Percentiles rank a stretch among this genome's conserved stretches.
These are phyloP conservation scores for Isotomurus palustris DNA, from an alignment of 2,888 invertebrate species.

Conservation along the genomic window DNA sequence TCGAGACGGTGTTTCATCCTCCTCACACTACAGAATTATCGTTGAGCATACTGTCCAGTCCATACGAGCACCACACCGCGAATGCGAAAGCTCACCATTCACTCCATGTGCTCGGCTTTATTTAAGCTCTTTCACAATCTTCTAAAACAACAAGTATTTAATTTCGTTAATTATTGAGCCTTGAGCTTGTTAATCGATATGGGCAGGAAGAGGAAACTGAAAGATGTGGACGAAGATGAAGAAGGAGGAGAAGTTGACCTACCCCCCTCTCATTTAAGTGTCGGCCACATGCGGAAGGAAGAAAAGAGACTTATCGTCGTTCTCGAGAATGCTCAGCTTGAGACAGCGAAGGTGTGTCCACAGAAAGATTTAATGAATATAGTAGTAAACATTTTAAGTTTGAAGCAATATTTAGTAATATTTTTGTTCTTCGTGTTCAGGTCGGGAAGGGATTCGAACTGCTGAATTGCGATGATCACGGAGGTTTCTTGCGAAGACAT, in stretches of 20 bases:
- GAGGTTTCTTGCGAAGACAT: conserved; percentile 74
- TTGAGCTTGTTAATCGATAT: conserved; percentile 47
- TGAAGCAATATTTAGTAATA: background rate
- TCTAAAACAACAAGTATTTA: background rate
- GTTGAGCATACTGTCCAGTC: no score
- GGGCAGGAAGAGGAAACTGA: conserved; percentile 58
- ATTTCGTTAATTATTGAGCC: conserved; percentile 47
- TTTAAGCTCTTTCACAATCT: background rate
- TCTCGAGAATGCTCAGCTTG: conserved; percentile 88
- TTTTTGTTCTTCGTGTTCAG: conserved; percentile 9
- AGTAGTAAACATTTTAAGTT: background rate
- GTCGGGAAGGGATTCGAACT: conserved; percentile 69
- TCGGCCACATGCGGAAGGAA: conserved; percentile 72
- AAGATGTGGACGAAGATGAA: conserved; percentile 56
- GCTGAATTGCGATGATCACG: conserved; percentile 90
- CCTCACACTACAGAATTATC: no score
- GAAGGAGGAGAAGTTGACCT: conserved; percentile 65
- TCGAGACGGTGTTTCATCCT: no score
- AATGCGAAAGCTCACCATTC: no score
- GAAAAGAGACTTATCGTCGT: conserved; percentile 89
- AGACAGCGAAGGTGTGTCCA: conserved; percentile 82
- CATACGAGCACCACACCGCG: no score
- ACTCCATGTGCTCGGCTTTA: background rate
- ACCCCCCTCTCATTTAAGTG: conserved; percentile 68
- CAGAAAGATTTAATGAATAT: background rate